A percentile compares a stretch with the other conserved stretches of the same genome.
Conservation (phyloP, 2,113 vertebrate genomes). For the Caloenas nicobarica region DNA sequence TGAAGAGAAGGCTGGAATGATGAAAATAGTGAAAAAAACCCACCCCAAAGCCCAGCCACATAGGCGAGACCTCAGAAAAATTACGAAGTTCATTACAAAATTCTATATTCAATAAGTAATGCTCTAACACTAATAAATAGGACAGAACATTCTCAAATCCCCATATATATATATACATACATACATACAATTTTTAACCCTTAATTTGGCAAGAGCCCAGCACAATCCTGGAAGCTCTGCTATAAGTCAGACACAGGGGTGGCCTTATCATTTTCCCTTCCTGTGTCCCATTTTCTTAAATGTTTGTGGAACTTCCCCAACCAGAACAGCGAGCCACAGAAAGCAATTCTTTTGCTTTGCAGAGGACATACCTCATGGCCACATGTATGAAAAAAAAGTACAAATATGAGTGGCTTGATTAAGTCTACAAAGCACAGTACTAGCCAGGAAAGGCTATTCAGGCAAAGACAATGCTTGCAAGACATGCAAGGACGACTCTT, state of each 20-base stretch:
- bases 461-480: not conserved
- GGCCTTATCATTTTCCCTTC: not conserved
- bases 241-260: not conserved
- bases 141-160: not conserved
- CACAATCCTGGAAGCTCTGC: not conserved
- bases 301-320: fast-evolving
- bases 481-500: not conserved
- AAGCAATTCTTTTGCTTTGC: not conserved
- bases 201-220: not conserved
- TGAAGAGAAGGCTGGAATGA: conserved; percentile 17
- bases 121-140: not conserved
- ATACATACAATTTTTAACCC: not conserved
- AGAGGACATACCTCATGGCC: not conserved
- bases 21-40: not conserved
- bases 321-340: not conserved
- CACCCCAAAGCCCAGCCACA: not conserved
- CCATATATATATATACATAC: not conserved
- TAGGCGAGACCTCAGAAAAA: not conserved
- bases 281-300: not conserved
- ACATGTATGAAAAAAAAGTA: not conserved
- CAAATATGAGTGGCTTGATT: not conserved
- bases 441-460: not conserved
- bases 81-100: not conserved
- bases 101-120: not conserved
- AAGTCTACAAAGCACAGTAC: not conserved